These are phyloP conservation scores for Montipora sp. DNA, from an alignment of 64 coral and sea anemone species.

Conservation along the genomic window DNA sequence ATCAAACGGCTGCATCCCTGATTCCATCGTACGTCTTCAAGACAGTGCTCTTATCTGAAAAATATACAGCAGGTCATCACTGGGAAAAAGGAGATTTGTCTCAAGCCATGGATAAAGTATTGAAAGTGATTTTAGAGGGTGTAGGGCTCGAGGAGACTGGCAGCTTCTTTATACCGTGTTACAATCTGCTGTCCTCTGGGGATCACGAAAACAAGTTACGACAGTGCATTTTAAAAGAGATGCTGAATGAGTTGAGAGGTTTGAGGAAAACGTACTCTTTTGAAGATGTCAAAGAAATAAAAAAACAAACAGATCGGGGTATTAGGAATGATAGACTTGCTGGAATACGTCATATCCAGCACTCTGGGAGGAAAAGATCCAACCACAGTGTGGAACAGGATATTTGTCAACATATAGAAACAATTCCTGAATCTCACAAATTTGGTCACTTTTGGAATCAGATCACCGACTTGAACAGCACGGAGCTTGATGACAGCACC, in stretches of 20 bases:
- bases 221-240: conserved; percentile 5
- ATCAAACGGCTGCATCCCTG: neutral
- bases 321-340: neutral
- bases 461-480: conserved; percentile 17
- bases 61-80: neutral
- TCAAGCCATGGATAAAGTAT: neutral
- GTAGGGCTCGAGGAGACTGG: neutral
- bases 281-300: conserved; percentile 10
- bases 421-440: neutral
- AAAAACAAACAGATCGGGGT: neutral
- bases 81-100: neutral
- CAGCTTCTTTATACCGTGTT: neutral
- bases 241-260: conserved; percentile 3
- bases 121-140: neutral
- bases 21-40: conserved; percentile 23
- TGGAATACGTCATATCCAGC: conserved; percentile 22
- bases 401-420: conserved; percentile 4
- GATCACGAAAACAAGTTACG: conserved; percentile 26
- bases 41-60: neutral
- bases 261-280: neutral
- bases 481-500: neutral
- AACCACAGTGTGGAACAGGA: conserved; percentile 3
- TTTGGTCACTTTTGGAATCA: neutral
- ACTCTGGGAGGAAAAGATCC: neutral
- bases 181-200: neutral